phyloP scores from a whole-genome alignment of 2,113 vertebrate species.

The Corynorhinus townsendii region DNA sequence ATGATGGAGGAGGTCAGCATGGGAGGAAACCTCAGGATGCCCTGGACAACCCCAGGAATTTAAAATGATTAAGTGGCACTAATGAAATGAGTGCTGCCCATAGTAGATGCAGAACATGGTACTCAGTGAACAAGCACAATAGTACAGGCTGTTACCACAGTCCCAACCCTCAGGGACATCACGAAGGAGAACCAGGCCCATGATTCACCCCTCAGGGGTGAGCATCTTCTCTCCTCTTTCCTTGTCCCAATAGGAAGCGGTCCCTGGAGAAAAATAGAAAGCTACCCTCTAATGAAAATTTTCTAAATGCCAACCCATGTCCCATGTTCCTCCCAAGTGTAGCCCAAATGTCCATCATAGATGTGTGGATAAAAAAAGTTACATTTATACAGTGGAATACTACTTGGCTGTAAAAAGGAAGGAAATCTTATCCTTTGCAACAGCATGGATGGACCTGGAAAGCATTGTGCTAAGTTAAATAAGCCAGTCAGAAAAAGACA shows the following conservation, averaged over 20 bases:
- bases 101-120: not conserved
- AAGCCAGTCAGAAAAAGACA: not conserved
- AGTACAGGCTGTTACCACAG: not conserved
- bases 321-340: not conserved
- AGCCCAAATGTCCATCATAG: not conserved
- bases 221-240: not conserved
- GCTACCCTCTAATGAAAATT: not conserved
- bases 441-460: not conserved
- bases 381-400: not conserved
- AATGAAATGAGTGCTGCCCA: not conserved
- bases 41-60: not conserved
- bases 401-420: not conserved
- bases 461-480: not conserved
- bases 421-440: not conserved
- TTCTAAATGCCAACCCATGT: not conserved
- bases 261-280: not conserved
- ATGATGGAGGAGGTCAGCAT: not conserved
- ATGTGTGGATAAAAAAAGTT: not conserved
- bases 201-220: not conserved
- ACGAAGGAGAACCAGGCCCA: not conserved
- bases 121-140: not conserved
- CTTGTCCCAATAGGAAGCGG: not conserved
- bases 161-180: not conserved
- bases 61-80: not conserved
- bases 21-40: not conserved